phyloP scores from a whole-genome alignment of 2,888 invertebrate genomes.

The Trachelus stipa region DNA sequence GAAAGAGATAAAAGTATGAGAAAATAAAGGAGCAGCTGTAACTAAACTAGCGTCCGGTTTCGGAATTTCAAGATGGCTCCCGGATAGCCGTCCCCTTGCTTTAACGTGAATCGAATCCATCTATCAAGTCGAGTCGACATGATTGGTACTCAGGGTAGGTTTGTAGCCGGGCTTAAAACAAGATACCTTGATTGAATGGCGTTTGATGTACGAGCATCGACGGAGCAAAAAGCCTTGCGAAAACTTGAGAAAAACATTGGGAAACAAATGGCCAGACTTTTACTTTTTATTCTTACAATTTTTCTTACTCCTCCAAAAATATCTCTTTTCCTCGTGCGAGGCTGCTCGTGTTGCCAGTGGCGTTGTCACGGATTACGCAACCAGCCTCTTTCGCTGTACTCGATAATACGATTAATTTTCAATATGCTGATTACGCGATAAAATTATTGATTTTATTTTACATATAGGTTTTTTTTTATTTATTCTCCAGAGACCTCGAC shows the following conservation, averaged over 20 bases:
- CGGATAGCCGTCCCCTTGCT: conserved; percentile 31
- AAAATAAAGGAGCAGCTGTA: not conserved
- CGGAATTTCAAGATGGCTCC: conserved; percentile 40
- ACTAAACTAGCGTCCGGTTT: conserved; percentile 10
- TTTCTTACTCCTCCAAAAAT: not conserved
- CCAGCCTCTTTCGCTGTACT: not conserved
- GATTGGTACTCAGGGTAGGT: conserved; percentile 57
- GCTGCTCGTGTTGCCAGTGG: accelerated
- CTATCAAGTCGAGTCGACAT: conserved; percentile 51
- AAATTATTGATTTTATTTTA: too few relatives aligned
- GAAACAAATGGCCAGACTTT: not conserved
- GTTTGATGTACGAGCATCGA: conserved; percentile 50
- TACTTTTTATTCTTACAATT: not conserved
- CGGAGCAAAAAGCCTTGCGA: not conserved
- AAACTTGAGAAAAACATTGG: not conserved
- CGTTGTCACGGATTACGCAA: not conserved
- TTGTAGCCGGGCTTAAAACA: conserved; percentile 56
- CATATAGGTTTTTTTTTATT: too few relatives aligned
- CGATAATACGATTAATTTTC: not conserved
- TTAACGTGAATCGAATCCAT: conserved; percentile 55
- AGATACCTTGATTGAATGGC: conserved; percentile 59
- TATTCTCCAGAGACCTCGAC: not conserved
- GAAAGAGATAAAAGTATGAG: not conserved
- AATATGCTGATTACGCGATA: too few relatives aligned
- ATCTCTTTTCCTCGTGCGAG: not conserved